Conservation (phyloP, 1,140 invertebrate species). For the Temnothorax curvispinosus region DNA sequence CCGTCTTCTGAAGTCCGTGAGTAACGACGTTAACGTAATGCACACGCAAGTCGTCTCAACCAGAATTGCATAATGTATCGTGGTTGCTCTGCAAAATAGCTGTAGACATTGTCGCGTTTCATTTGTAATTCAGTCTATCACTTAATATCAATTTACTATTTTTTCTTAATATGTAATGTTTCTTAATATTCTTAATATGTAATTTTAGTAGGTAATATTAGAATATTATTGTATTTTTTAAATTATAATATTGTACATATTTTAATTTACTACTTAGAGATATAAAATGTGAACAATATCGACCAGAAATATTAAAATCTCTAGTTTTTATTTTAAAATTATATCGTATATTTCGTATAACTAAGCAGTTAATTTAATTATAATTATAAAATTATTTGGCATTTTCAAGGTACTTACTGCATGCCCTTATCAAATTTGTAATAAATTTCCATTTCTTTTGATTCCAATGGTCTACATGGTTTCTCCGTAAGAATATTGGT, state of each 20-base stretch:
- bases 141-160: not conserved
- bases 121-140: not conserved
- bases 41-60: constrained; percentile 48
- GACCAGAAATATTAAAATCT: not conserved
- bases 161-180: not conserved
- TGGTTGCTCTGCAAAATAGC: constrained; percentile 50
- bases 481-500: constrained; percentile 21
- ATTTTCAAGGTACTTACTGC: too few species aligned
- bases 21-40: constrained; percentile 53
- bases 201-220: too few species aligned
- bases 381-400: too few species aligned
- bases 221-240: not conserved
- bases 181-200: too few species aligned
- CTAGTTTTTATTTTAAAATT: too few species aligned
- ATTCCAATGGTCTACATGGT: constrained; percentile 46
- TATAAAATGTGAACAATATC: not conserved
- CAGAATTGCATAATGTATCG: constrained; percentile 44
- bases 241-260: too few species aligned
- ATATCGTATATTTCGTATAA: too few species aligned
- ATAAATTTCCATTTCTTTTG: constrained; percentile 61
- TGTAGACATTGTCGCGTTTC: constrained; percentile 17
- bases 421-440: constrained; percentile 44
- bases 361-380: too few species aligned
- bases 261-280: too few species aligned
- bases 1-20: constrained; percentile 28